phyloP scores from a whole-genome alignment of 35 echinoderm and acorn worm species.

The Heliocidaris erythrogramma region DNA sequence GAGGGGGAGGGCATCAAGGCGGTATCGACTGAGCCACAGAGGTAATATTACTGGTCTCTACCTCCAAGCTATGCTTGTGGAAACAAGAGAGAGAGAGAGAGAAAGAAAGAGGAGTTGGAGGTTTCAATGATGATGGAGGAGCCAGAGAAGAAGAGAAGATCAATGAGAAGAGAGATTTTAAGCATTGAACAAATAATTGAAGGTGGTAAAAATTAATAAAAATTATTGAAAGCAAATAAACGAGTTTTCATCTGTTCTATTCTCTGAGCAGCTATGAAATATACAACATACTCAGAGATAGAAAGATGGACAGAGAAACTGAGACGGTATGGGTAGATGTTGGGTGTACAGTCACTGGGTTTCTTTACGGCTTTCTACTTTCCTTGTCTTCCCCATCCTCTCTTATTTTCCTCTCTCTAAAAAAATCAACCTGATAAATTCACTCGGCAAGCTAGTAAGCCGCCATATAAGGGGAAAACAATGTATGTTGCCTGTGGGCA shows the following conservation, averaged over 20 bases:
- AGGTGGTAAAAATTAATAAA: background rate
- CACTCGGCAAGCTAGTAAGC: background rate
- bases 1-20: background rate
- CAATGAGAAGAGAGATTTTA: background rate
- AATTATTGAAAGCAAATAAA: background rate
- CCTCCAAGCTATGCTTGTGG: background rate
- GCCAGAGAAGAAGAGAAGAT: too few relatives aligned
- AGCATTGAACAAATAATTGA: background rate
- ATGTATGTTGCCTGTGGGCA: slow-evolving; percentile 10
- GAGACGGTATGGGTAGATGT: background rate
- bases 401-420: background rate
- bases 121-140: background rate
- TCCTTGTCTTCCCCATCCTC: background rate
- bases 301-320: background rate
- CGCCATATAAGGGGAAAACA: slow-evolving; percentile 10
- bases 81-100: background rate
- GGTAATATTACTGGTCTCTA: background rate
- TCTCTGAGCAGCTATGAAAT: background rate
- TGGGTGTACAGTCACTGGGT: background rate
- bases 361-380: background rate
- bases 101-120: background rate
- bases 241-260: background rate
- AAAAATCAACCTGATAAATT: background rate
- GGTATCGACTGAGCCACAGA: background rate
- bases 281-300: background rate